Conservation (phyloP, 2,888 invertebrate genomes). For the Agrotis puta region DNA sequence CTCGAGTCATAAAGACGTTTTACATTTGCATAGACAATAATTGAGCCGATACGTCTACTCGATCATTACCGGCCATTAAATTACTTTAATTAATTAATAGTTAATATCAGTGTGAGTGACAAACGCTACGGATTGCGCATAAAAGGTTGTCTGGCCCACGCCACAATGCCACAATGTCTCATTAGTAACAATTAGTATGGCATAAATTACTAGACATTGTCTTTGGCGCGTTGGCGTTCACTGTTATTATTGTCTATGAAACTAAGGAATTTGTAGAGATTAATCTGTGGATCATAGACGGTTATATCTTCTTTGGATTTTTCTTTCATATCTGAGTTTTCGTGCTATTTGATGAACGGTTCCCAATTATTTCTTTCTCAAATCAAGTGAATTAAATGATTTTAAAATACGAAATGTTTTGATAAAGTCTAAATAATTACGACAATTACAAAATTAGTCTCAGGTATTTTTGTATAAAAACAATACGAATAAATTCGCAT, state of each 20-base stretch:
- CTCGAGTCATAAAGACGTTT: conserved; percentile 31
- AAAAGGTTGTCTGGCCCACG: conserved; percentile 74
- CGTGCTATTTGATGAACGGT: not conserved
- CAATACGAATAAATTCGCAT: conserved; percentile 27
- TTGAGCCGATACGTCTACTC: conserved; percentile 56
- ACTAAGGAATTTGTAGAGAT: conserved; percentile 57
- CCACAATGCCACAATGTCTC: conserved; percentile 80
- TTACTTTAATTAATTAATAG: conserved; percentile 66
- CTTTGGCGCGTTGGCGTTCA: conserved; percentile 69
- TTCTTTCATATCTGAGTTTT: conserved; percentile 2
- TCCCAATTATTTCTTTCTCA: not conserved
- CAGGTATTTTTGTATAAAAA: conserved; percentile 36
- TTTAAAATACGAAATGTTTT: conserved; percentile 31
- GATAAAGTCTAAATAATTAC: conserved; percentile 6
- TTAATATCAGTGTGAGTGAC: conserved; percentile 55
- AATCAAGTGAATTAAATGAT: conserved; percentile 31
- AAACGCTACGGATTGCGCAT: conserved; percentile 51
- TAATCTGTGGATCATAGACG: conserved; percentile 50
- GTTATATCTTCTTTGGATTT: conserved; percentile 16
- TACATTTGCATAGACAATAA: conserved; percentile 51
- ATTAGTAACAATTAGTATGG: conserved; percentile 87
- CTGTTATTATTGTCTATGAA: conserved; percentile 70
- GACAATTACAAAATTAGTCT: conserved; percentile 48
- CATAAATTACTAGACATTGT: conserved; percentile 82
- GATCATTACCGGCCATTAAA: conserved; percentile 60